Evolutionary conservation across 2,113 vertebrate genomes (phyloP), one percentile per base, ranked within the genome.

Genomic region (Nibea albiflora): DNA sequence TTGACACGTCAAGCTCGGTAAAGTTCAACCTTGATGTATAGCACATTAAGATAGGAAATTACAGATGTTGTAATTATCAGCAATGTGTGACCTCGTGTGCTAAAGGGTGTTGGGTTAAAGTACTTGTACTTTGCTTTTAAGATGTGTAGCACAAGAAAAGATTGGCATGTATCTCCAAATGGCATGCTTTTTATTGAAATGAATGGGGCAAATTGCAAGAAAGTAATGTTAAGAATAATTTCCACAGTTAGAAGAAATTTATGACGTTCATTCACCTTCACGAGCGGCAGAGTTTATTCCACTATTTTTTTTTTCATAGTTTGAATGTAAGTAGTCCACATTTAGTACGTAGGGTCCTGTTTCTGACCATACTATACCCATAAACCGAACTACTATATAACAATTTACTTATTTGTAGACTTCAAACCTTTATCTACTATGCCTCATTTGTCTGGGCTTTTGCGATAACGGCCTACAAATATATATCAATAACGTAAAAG

Each of bases 1-100:
- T 86, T 94, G 95, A 94, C 93, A 92, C 69, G 71, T 87, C 79
- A 50, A 85, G 93, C 89, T 92, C 66, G 68, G 91, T 92, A 94
- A 92, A 94, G 92, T 95, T 95, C 94, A 94, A 67, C 74, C 86
- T 90, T 94, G 91, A 95, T 95, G 93, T 94, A 94, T 91, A 91
- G 93, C 86, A 90, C 94, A 94, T 92, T 92, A 93, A 94, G 90
- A 91, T 85, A 64, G 81, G 79, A 93, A 94, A 93, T 92, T 94
- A 92, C 88, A 88, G 87, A 90, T 91, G 92, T 92, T 90, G 91
- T 93, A 92, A 94, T 94, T 93, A 91, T 91, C 86, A 80, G 87
- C 90, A 87, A 85, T 74, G 90, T 89, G 76, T 85, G 84, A 92
- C 90, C 91, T 89, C 74, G 46, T 82, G 87, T 80, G 76, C 81